These are phyloP conservation scores for Agonum fuliginosum DNA, from an alignment of 2,888 invertebrate species.

Conservation along the genomic window DNA sequence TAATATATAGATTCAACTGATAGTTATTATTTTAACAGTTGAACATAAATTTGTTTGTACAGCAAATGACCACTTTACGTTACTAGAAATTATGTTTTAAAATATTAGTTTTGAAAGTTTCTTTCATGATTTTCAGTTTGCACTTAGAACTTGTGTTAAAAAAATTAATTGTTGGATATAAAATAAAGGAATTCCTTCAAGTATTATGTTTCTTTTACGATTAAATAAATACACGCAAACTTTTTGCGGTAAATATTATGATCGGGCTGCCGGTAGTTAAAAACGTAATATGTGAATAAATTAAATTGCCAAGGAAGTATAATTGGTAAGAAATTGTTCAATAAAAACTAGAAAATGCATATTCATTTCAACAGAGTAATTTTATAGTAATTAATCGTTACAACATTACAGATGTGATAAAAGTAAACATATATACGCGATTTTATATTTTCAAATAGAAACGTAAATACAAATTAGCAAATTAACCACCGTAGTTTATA, in stretches of 20 bases:
- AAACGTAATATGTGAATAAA: conserved; percentile 32
- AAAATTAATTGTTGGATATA: neutral
- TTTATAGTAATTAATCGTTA: conserved; percentile 3
- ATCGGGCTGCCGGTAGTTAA: neutral
- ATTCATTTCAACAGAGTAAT: conserved; percentile 18
- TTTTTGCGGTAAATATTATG: conserved; percentile 14
- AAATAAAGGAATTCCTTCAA: neutral
- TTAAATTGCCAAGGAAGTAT: neutral
- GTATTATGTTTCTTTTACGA: conserved; percentile 4
- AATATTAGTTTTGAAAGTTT: too few species aligned
- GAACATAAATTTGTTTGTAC: too few species aligned
- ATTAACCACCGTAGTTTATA: neutral
- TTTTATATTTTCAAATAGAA: neutral
- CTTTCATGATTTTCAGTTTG: too few species aligned
- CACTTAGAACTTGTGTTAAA: too few species aligned
- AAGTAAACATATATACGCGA: neutral
- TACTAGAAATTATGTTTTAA: too few species aligned
- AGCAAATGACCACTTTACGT: too few species aligned
- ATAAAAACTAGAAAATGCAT: conserved; percentile 27
- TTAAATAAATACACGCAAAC: neutral
- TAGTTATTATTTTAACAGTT: too few species aligned
- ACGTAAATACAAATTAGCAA: neutral
- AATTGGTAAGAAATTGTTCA: conserved; percentile 9
- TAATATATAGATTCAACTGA: too few species aligned
- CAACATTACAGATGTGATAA: conserved; percentile 4